A percentile compares a stretch with the other conserved stretches of the same genome.
phyloP scores from a whole-genome alignment of 23 tunicate species.

The Phallusia fumigata region DNA sequence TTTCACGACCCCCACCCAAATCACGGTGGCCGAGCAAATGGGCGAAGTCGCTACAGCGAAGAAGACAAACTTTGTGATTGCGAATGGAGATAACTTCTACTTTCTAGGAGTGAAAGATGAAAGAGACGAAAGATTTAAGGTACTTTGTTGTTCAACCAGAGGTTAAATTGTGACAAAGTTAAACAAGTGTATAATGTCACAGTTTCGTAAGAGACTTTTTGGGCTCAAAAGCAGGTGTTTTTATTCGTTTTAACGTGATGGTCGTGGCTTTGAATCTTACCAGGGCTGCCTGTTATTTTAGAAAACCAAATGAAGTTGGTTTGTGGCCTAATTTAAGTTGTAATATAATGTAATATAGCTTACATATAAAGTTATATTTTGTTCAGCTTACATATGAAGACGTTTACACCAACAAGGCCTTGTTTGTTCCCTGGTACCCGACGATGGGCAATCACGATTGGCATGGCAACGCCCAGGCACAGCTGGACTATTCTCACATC shows the following conservation, averaged over 20 bases:
- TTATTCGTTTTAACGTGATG: neutral
- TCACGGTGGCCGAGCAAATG: slow-evolving; percentile 52
- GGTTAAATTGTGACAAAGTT: too few species aligned
- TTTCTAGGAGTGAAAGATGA: slow-evolving; percentile 71
- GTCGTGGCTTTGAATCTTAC: neutral
- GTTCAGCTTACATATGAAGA: slow-evolving; percentile 53
- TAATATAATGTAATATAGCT: too few species aligned
- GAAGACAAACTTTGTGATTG: slow-evolving; percentile 59
- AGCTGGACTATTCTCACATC: slow-evolving; percentile 68
- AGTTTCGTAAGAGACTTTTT: too few species aligned
- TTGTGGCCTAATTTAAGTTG: too few species aligned
- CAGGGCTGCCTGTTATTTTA: too few species aligned
- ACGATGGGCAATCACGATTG: slow-evolving; percentile 89
- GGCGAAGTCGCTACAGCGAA: slow-evolving; percentile 29
- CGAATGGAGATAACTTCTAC: slow-evolving; percentile 80
- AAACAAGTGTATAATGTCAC: too few species aligned
- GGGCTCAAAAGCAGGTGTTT: neutral
- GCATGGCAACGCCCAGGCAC: slow-evolving; percentile 77
- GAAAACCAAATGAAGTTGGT: too few species aligned
- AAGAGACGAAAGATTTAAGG: slow-evolving; percentile 62
- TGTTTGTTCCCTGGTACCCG: slow-evolving; percentile 77
- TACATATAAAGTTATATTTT: neutral
- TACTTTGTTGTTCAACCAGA: too few species aligned
- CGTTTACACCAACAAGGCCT: slow-evolving; percentile 51
- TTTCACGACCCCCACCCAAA: slow-evolving; percentile 58